Base-by-base conservation (phyloP, 1,140 invertebrate species). In the Saxidomus purpurata region DNA sequence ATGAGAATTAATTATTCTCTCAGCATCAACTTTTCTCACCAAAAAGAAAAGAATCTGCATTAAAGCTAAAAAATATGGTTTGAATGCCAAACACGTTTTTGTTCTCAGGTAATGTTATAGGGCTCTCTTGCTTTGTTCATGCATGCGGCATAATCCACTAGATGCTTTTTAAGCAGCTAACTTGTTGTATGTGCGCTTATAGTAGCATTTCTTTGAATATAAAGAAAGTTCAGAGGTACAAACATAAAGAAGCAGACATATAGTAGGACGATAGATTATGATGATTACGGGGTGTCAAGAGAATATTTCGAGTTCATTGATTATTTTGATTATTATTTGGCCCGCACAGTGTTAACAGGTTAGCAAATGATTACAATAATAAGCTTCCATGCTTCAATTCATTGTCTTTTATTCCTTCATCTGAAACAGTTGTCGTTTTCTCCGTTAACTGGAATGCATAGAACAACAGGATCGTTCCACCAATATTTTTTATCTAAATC, bases 361-460 rank as follows among this genome's bases (percentile, higher is more conserved):
- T 76, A 11, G 71, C 71, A n/a, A 76, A 76, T 34, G 71, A 76
- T 43, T 76, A 76, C n/a, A 76, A 76, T n/a, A 40, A 3, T 13
- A 76, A 76, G 28, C 31, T 43, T 3, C n/a, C 38, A 3, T 6
- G 34, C 15, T 67, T 67, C 28, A 67, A 67, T 34, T 36, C 61
- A 2, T 67, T 34, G 28, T 67, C 11, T 67, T 76, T n/a, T 6
- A 76, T 38, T 76, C 71, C 71, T 25, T 25, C 71, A 9, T 47
- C 71, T 11, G 71, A 76, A 13, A 49, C 4, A 8, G 71, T 76
- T 2, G 71, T 40, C 22, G 71, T 25, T 76, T 76, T 47, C n/a
- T 76, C 36, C 13, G 71, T 76, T 40, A 76, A 76, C 15, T 76
- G 71, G 71, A 6, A 25, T 19, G 9, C 4, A 3, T n/a, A 76